phyloP scores from a whole-genome alignment of 1,140 invertebrate species.

The Lerema accius region DNA sequence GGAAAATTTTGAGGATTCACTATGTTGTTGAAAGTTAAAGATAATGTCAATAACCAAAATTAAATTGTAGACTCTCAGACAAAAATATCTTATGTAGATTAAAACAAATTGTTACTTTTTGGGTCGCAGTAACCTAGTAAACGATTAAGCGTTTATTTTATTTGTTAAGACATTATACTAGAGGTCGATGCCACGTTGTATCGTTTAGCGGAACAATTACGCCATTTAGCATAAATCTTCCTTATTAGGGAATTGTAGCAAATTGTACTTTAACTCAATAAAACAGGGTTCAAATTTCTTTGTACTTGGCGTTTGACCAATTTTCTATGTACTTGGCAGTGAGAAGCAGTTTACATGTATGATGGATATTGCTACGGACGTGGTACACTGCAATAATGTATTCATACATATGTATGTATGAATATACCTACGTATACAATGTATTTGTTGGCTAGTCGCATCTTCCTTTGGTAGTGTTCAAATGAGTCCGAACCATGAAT shows the following conservation, averaged over 20 bases:
- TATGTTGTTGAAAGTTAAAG: no score
- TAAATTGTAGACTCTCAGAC: no score
- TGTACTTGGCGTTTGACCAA: not conserved
- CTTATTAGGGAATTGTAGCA: not conserved
- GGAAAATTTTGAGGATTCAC: no score
- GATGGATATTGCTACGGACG: constrained; percentile 23
- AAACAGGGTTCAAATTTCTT: constrained; percentile 5
- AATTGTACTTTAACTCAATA: constrained; percentile 8
- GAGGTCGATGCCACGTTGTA: constrained; percentile 13
- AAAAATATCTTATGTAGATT: no score
- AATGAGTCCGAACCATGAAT: no score
- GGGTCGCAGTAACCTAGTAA: no score
- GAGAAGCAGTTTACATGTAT: constrained; percentile 26
- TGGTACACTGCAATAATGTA: constrained; percentile 7
- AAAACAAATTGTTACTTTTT: no score
- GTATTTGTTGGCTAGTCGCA: not conserved
- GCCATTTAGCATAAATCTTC: constrained; percentile 24
- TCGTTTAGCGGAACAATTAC: constrained; percentile 22
- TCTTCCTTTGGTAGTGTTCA: not conserved
- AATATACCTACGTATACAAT: no score
- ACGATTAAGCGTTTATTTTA: no score
- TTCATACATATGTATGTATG: not conserved
- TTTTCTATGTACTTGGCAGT: constrained; percentile 18
- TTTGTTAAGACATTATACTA: not conserved
- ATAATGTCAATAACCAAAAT: no score